Evolutionary conservation across 2,888 invertebrate genomes (phyloP), one percentile per base, ranked within the genome.

Genomic region (Achlya flavicornis): DNA sequence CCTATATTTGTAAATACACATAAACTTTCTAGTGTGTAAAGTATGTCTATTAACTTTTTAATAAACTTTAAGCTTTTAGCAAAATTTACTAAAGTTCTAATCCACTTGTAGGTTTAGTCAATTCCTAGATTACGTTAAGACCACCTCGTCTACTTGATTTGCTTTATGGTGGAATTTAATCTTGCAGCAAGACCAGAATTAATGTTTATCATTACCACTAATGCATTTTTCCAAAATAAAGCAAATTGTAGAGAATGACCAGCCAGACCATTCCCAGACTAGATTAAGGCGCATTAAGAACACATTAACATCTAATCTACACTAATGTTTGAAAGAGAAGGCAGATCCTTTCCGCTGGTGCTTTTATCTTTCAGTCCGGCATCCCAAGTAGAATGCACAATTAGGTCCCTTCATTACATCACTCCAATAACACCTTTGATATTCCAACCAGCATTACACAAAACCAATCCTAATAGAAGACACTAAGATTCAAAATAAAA

Each of bases 401-500:
- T 93, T 93, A 93, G 90, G 86, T 81, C 87, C 90, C 91, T 91
- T 91, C 92, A 91, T 92, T 92, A 92, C 91, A 91, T 89, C 90
- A 91, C 90, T 92, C 87, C 86, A 91, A 91, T 91, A 92, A 91
- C 91, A 92, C 92, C 91, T 92, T 88, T 87, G 85, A 87, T 81
- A 86, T 77, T 69, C 48, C 63, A 66, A 69, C 61, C 46, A 3
- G 1, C 6, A 5, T 65, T 72, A 63, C 3, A 38, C 0, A 80
- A 67, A 73, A 64, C 59, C 43, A 64, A 76, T 81, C 67, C 61
- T 85, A 82, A 61, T 1, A 0, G 1, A 3, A 2, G 0, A 0
- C 0, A 0, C 1, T 80, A 70, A 76, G 71, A 68, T 63, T n/a
- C 71, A 73, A 77, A 66, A 72, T 43, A 19, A 4, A 48, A 58